Percentiles rank a stretch among this genome's conserved stretches.
These are phyloP conservation scores for Drosophila pallidifrons DNA, from an alignment of 1,140 invertebrate species.

Conservation along the genomic window DNA sequence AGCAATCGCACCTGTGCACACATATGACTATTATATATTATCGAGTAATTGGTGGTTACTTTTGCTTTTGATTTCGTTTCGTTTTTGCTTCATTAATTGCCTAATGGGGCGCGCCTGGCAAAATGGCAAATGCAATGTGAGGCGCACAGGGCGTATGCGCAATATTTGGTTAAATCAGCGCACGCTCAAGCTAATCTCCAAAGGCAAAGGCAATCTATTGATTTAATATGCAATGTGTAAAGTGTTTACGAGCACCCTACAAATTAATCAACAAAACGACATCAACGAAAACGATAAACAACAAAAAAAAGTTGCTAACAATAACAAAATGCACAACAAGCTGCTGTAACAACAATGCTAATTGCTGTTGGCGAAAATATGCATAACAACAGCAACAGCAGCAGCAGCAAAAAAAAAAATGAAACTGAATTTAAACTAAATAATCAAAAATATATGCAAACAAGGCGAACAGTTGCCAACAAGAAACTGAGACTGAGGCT, in stretches of 20 bases:
- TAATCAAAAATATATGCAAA: constrained; percentile 77
- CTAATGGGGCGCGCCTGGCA: constrained; percentile 74
- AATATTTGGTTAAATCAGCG: constrained; percentile 38
- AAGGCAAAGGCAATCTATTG: constrained; percentile 4
- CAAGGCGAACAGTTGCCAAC: constrained; percentile 71
- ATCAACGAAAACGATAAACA: constrained; percentile 7
- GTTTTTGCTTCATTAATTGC: constrained; percentile 76
- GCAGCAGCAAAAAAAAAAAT: neutral
- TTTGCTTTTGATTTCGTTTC: constrained; percentile 23
- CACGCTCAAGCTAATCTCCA: constrained; percentile 5
- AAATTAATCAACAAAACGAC: constrained; percentile 16
- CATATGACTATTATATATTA: constrained; percentile 1
- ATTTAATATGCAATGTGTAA: constrained; percentile 29
- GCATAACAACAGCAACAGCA: constrained; percentile 42
- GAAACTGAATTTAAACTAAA: constrained; percentile 57
- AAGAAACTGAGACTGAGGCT: constrained; percentile 35
- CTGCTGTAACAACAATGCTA: constrained; percentile 66
- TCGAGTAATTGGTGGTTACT: constrained; percentile 24
- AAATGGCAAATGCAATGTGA: constrained; percentile 18
- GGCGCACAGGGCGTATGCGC: constrained; percentile 53
- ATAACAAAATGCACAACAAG: constrained; percentile 26
- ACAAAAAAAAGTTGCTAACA: neutral
- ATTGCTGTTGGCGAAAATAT: constrained; percentile 74
- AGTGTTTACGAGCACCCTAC: constrained; percentile 38
- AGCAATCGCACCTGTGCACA: constrained; percentile 42